Base-by-base conservation (phyloP, 92 coral and sea anemone genomes). In the Diadumene lineata region DNA sequence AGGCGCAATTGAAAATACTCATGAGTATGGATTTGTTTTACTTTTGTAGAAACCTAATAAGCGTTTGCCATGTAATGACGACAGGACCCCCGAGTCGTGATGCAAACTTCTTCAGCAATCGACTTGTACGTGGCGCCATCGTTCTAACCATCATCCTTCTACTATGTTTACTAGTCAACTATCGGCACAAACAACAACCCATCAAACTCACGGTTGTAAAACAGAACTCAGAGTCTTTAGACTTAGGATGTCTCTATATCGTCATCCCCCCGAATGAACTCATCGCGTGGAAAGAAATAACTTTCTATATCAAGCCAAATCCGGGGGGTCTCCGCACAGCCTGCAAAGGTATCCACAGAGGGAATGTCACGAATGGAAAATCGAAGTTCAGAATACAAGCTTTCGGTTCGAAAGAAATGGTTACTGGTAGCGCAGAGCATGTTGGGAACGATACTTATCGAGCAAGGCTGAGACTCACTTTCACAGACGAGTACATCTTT, bases 401-500 rank as follows among this genome's bases (percentile, higher is more conserved):
- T 6, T 91, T 91, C 50, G 97, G 92, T 10, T 84, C 97, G 10
- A 86, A 83, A 30, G 97, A 91, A 69, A 91, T 91, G 97, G 92
- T 75, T 7, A 88, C 93, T 11, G 97, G 90, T 1, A 56, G 48
- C 15, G 92, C 82, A 19, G 60, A n/a, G 7, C 91, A 92, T 76
- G 76, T 94, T 53, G 93, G 91, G 18, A 81, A 87, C 50, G 98
- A 92, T 66, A 72, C 82, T 1, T 94, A 94, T 74, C 74, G 79
- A 26, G 97, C 89, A 2, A 82, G 78, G 11, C 74, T 94, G 56
- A 74, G 69, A 23, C 84, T 92, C 15, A 85, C 96, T 7, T 92
- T 94, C 62, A 82, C 86, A 3, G 98, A 86, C 19, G 90, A 83
- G 34, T 94, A 94, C 56, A 84, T 88, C 43, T 80, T 94, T 65